Evolutionary conservation across 2,888 invertebrate genomes (phyloP), one percentile per base, ranked within the genome.

Genomic region (Aethes cnicana): DNA sequence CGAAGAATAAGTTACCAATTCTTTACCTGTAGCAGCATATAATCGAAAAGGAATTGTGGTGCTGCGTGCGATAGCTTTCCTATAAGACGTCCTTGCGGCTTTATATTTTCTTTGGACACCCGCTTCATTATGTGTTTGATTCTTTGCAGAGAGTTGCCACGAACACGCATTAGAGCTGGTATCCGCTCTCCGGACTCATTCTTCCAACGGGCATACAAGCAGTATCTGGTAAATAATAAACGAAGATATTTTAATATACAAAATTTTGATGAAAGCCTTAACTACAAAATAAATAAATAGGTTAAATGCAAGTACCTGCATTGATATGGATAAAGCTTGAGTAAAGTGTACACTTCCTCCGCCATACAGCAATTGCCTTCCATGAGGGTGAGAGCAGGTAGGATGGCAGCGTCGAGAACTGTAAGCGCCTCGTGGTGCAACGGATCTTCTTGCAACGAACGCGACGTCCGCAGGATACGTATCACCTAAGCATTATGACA

Each of bases 91-190:
- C 99, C 99, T 55, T 98, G 96, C 1, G 96, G 97, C 80, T 99
- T 99, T 4, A 98, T 97, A 70, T 98, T 99, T 79, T 99, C 99
- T 77, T 99, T 99, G 66, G 98, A 98, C 25, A 97, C 97, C 57
- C 96, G 94, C 86, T 99, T 98, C 97, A 99, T 97, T 25, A 98
- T 95, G 61, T 97, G 97, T 76, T 98, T 98, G 37, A 98, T 96
- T 69, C 96, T 94, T 72, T 98, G 97, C 61, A 97, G 92, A 0
- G 96, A 94, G 72, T 96, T 95, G 0, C 96, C 97, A 30, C 95
- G 92, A 23, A 96, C 95, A 12, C 95, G 91, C 70, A 98, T 92
- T 44, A 99, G 83, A 28, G 94, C 92, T 0, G 98, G 96, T 80
- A 98, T 96, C 35, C 94, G 88, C 53, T 93, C 91, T 6, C 85